Base-by-base conservation (phyloP, 2,888 invertebrate species). In the Cephus spinipes region DNA sequence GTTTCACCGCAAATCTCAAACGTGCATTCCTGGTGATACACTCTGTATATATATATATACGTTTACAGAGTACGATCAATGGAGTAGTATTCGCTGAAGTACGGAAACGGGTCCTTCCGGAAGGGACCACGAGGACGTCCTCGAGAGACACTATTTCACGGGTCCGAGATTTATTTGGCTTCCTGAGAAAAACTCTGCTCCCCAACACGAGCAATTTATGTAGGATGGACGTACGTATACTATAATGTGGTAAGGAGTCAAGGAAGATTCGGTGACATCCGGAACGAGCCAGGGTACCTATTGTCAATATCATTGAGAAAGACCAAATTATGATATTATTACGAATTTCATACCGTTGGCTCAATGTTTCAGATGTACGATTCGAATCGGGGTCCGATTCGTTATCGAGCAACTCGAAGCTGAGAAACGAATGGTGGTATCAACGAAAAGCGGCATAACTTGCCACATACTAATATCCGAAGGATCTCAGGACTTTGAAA, bases 391-490 rank as follows among this genome's bases (percentile, higher is more conserved):
- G 2, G 1, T 55, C 40, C 23, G 40, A 55, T 55, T 55, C 9
- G 40, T 55, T 23, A 55, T 55, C 40, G 9, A 55, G 23, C 9
- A 23, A 55, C 40, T 55, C 23, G 9, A 55, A 9, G 23, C 40
- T 23, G 23, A 55, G 1, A 55, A 23, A 55, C 23, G 15, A 55
- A 55, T 55, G 40, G 40, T 55, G 2, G 23, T 23, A 55, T 6
- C 40, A 9, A 15, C 40, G 40, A 73, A 35, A 68, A 31, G 73
- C 55, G 77, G 73, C 73, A 77, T 77, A 77, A 77, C 68, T 77
- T 77, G 73, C 73, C 73, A 77, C 77, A 73, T 77, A 77, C 73
- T 77, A 73, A 76, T 76, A 76, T 76, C 76, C 40, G 11, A 69
- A 77, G 68, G 69, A 69, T 77, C 68, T 34, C 11, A 40, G 68